Percentiles rank a stretch among this genome's conserved stretches.
Evolutionary conservation across 2,888 invertebrate genomes (phyloP).

Genomic region (Chouioia cunea): DNA sequence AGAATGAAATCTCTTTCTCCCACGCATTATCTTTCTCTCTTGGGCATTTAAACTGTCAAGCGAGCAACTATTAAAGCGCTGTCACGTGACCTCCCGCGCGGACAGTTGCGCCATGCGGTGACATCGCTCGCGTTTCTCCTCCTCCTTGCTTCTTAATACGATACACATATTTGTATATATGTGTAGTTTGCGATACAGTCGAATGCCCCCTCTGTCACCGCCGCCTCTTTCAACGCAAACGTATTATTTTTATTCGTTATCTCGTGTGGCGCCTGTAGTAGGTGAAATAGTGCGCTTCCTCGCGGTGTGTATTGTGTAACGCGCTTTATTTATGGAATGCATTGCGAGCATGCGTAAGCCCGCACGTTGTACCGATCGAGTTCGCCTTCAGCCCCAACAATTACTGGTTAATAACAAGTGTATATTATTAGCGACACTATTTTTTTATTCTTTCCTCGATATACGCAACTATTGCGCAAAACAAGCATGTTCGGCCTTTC

Average conservation of each 20-base stretch:
- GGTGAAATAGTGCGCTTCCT: constrained; percentile 43
- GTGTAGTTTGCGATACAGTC: too few relatives aligned
- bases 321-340: constrained; percentile 38
- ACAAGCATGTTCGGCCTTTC: not conserved
- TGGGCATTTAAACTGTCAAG: not conserved
- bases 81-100: constrained; percentile 25
- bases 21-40: too few relatives aligned
- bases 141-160: not conserved
- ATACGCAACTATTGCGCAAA: too few relatives aligned
- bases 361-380: constrained; percentile 35
- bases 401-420: not conserved
- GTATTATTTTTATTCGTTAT: too few relatives aligned
- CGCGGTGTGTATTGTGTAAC: constrained; percentile 3
- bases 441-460: not conserved
- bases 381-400: constrained; percentile 22
- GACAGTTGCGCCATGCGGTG: constrained; percentile 56
- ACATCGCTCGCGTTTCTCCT: constrained; percentile 51
- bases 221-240: not conserved
- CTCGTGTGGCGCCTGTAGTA: not conserved
- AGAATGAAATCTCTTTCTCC: too few relatives aligned
- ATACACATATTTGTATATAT: not conserved
- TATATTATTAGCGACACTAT: not conserved
- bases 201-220: not conserved
- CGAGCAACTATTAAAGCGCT: constrained; percentile 48
- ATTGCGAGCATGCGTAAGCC: not conserved